A percentile compares a stretch with the other conserved stretches of the same genome.
These are phyloP conservation scores for Aleiodes alternator DNA, from an alignment of 2,888 invertebrate species.

Conservation along the genomic window DNA sequence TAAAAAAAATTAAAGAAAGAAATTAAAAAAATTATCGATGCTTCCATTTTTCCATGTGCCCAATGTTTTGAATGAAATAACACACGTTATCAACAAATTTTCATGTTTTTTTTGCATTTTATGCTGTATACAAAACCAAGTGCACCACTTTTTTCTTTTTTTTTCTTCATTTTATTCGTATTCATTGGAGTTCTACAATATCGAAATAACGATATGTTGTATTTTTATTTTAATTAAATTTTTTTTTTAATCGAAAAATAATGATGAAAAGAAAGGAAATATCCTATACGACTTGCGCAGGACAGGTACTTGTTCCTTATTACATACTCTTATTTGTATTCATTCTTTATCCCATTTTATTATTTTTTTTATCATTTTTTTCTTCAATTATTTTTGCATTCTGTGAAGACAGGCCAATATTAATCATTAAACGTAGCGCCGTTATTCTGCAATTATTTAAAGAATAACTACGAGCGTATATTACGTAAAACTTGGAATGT, in stretches of 20 bases:
- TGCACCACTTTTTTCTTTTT: conserved; percentile 20
- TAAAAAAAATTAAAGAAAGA: conserved; percentile 4
- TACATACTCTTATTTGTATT: conserved; percentile 1
- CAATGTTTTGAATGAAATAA: neutral
- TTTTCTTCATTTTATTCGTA: conserved; percentile 7
- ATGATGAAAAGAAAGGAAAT: conserved; percentile 26
- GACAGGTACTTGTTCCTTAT: conserved; percentile 39
- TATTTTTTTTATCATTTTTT: too few species aligned
- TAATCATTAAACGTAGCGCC: neutral
- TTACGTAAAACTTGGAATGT: too few species aligned
- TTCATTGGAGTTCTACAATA: too few species aligned
- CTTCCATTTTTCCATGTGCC: conserved; percentile 3
- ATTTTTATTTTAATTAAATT: neutral
- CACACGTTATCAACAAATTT: conserved; percentile 26
- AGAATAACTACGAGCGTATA: neutral
- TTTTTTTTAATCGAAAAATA: neutral
- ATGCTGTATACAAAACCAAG: conserved; percentile 46
- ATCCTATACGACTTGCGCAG: conserved; percentile 39
- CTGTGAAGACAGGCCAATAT: conserved; percentile 13
- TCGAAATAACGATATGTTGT: neutral
- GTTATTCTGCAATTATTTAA: conserved; percentile 2
- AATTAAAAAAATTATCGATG: neutral
- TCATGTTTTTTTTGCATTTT: conserved; percentile 27
- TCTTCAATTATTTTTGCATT: neutral
- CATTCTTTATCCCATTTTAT: neutral